A percentile compares a stretch with the other conserved stretches of the same genome.
These are phyloP conservation scores for Galeruca laticollis DNA, from an alignment of 2,888 invertebrate species.

Conservation along the genomic window DNA sequence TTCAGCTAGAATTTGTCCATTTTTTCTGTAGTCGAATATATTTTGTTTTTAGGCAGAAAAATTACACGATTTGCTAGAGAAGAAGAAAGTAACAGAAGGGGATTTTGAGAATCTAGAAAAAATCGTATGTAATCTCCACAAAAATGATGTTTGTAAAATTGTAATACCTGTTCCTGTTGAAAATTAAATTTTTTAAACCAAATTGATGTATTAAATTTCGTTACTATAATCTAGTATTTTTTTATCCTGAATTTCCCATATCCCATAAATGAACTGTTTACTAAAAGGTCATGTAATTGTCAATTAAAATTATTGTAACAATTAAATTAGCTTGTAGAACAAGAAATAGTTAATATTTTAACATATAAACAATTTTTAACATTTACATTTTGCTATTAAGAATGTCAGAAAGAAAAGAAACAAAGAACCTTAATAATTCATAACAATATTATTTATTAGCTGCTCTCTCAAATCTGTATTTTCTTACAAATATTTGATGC, in stretches of 20 bases:
- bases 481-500: background rate
- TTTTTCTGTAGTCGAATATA: background rate
- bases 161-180: conserved; percentile 19
- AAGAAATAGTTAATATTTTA: too few relatives aligned
- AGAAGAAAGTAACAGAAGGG: conserved; percentile 3
- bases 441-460: too few relatives aligned
- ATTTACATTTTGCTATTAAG: too few relatives aligned
- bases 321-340: too few relatives aligned
- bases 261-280: background rate
- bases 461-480: background rate
- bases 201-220: background rate
- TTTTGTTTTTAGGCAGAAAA: conserved; percentile 6
- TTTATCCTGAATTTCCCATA: background rate
- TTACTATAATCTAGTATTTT: background rate
- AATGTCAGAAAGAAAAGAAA: too few relatives aligned
- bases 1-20: too few relatives aligned
- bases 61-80: conserved; percentile 5
- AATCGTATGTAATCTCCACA: conserved; percentile 21
- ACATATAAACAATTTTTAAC: too few relatives aligned
- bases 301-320: too few relatives aligned
- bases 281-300: too few relatives aligned
- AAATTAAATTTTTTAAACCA: background rate
- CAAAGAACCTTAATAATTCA: too few relatives aligned
- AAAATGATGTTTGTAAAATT: conserved; percentile 21
- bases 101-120: conserved; percentile 18